Evolutionary conservation across 2,113 vertebrate species (phyloP), one percentile per base, ranked within the genome.

Genomic region (Calyptommatus sinebrachiatus): DNA sequence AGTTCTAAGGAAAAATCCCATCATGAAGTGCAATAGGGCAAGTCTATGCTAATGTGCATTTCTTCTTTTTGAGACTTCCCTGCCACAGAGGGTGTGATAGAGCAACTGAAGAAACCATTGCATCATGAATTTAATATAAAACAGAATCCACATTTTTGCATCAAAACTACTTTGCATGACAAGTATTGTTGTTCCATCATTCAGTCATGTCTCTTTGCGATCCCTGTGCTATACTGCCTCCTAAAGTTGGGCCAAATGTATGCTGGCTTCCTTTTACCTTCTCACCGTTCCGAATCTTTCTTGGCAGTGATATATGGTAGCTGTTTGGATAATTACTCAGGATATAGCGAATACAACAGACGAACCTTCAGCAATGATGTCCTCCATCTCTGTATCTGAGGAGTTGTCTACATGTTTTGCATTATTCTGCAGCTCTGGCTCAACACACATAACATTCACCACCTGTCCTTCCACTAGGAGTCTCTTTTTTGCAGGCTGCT

Each of bases 311-410:
- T 20, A 79, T 29, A 46, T 9, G 78, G 63, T 83, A 83, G 14
- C 65, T 14, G 77, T 8, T 6, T 60, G 26, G 29, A 26, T 35
- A 65, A 31, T 14, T 67, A 8, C 21, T 68, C 48, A 57, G 48
- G 0, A 1, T n/a, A 20, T 78, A 76, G 75, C 70, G 86, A 87
- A 78, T 68, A 79, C 85, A 83, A 89, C 1, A 46, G 79, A 94
- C 94, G 90, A 83, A 96, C 97, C 97, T 91, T 97, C 96, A 73
- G 95, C 91, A 76, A 94, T 94, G 77, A 93, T 94, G 76, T 97
- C 96, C 70, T 97, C 97, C 91, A 96, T 94, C 80, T 99, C 97
- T 1, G 96, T 97, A 90, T 97, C 97, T 1, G 95, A 95, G 26
- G 97, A 97, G 80, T 97, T 96, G 75, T 98, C 97, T 20, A 94